Evolutionary conservation across 92 coral and sea anemone species (phyloP).

Genomic region (Epizoanthus illoricatus): DNA sequence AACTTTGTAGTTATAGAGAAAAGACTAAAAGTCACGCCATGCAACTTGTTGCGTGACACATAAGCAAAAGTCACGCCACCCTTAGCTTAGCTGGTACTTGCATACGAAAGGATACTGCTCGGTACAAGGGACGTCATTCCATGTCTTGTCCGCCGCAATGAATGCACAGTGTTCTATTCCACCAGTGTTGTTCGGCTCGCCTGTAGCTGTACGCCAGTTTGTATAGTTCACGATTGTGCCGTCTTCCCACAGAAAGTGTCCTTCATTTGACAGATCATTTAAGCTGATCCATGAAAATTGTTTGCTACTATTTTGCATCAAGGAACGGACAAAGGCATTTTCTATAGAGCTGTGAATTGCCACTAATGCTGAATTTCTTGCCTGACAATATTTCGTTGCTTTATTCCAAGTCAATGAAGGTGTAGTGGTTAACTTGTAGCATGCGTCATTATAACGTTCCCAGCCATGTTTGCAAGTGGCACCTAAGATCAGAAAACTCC

Average conservation of each 20-base stretch:
- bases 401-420: background rate
- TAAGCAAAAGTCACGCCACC: no score
- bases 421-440: background rate
- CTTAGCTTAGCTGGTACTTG: constrained; percentile 1
- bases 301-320: background rate
- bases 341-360: constrained; percentile 5
- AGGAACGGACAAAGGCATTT: constrained; percentile 1
- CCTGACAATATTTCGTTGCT: background rate
- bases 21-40: no score
- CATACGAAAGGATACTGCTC: background rate
- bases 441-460: background rate
- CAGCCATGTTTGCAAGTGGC: background rate
- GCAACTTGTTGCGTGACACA: no score
- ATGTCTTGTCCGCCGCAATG: background rate
- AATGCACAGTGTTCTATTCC: constrained; percentile 11
- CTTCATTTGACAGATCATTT: background rate
- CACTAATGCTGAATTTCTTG: background rate
- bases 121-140: constrained; percentile 10
- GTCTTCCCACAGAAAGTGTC: constrained; percentile 19
- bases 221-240: background rate
- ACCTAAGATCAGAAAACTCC: no score
- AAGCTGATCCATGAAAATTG: constrained; percentile 18
- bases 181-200: background rate
- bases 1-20: no score
- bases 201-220: constrained; percentile 9